Conservation (phyloP, 2,888 invertebrate species). For the Plusia festucae region DNA sequence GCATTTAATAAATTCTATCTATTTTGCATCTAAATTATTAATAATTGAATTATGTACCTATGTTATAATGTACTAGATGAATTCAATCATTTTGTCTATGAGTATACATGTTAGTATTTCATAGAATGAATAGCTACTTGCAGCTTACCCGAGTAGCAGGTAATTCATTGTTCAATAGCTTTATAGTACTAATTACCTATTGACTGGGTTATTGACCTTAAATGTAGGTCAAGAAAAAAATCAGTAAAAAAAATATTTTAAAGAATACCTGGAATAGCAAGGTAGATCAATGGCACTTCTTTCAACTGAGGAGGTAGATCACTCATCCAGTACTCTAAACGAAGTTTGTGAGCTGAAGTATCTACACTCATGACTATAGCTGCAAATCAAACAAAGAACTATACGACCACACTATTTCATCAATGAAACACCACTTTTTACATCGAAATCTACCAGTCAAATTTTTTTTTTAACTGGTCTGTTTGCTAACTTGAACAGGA, state of each 20-base stretch:
- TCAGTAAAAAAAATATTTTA: neutral
- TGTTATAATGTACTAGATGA: too few species aligned
- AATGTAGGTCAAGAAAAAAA: neutral
- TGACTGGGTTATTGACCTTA: neutral
- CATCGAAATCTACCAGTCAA: neutral
- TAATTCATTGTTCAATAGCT: neutral
- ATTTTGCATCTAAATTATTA: too few species aligned
- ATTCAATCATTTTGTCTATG: too few species aligned
- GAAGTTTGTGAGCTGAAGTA: slow-evolving; percentile 66
- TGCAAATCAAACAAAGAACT: slow-evolving; percentile 56
- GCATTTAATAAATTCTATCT: too few species aligned
- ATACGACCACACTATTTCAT: neutral
- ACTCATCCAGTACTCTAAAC: slow-evolving; percentile 92
- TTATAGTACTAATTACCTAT: neutral
- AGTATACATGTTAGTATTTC: too few species aligned
- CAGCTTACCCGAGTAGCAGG: too few species aligned
- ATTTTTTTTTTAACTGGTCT: slow-evolving; percentile 8
- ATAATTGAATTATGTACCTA: too few species aligned
- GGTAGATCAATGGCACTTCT: slow-evolving; percentile 90
- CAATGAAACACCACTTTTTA: slow-evolving; percentile 9
- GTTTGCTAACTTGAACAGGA: slow-evolving; percentile 18
- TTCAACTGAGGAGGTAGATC: slow-evolving; percentile 90
- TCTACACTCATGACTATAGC: slow-evolving; percentile 77
- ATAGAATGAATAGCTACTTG: too few species aligned
- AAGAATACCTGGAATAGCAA: slow-evolving; percentile 93